Base-by-base conservation (phyloP, 1,140 invertebrate species). In the Macrotrachela quadricornifera region DNA sequence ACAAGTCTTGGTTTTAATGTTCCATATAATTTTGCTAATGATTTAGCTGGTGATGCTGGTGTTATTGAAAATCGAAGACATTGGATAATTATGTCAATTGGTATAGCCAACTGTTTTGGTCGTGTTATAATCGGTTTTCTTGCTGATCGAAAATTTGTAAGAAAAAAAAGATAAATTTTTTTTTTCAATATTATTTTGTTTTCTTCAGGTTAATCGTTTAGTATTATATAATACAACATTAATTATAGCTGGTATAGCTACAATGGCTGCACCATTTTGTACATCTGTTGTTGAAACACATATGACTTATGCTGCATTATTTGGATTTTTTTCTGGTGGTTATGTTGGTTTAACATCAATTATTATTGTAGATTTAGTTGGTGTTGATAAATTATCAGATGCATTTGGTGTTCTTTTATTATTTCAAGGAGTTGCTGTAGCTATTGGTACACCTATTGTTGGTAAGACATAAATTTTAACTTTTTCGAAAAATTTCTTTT, bases 1-100 rank as follows among this genome's bases (percentile, higher is more conserved):
- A 95, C 87, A 10, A 88, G 83, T 63, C 82, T 96, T 59, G 90
- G 90, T 38, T 96, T 91, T 73, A 88, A 92, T 67, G 79, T 91
- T 61, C 90, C 90, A 16, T 69, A 51, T 84, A 90, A 71, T 74
- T 92, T 57, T 85, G 82, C 67, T 75, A 67, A 67, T 15, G 68
- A 72, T 57, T 63, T 67, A 53, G 72, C 68, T 10, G 54, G 61
- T 21, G 55, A 59, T 38, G 41, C 57, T 37, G 65, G 63, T 8
- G 61, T 92, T 39, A 78, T 79, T 11, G 67, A 71, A 30, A 76
- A 76, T 3, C 72, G 78, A 56, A 87, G 87, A 0, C 82, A 87
- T 4, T 83, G 83, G 64, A 72, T 95, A 41, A 64, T 97, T 15
- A 92, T 90, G 6, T 80, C 90, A 46, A 94, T 95, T 63, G 91